Evolutionary conservation across 2,113 vertebrate species (phyloP), one percentile per base, ranked within the genome.

Genomic region (Hydrochoerus hydrochaeris): DNA sequence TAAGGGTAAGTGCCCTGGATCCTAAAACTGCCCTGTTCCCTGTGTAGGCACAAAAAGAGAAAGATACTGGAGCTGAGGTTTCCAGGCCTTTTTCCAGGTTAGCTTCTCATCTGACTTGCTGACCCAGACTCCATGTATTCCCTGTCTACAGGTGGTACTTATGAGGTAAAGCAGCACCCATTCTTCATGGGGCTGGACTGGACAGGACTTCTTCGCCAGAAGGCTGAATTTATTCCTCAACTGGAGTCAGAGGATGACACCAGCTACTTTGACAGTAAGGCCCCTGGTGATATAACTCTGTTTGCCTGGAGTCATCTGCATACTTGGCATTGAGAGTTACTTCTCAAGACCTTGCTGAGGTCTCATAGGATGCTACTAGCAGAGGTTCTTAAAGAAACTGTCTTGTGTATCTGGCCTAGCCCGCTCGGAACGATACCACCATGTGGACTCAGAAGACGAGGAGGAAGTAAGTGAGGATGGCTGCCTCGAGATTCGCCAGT

Each of bases 201-300:
- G 99, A 99, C 99, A 97, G 99, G 99, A 97, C 99, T 99, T 86
- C 99, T 99, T 96, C 99, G 99, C n/a, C 99, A 99, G 98, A 99
- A 99, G 97, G 99, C 99, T 2, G 99, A 99, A 98, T 99, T 99
- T 98, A 99, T 99, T 97, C 99, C 99, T 14, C 99, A 99, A 95
- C 96, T 99, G 97, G 99, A 99, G 98, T 99, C 99, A 1, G 99
- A 99, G 97, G 99, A 99, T 96, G 99, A 99, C 97, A 99, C 99
- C 88, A 99, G 99, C 98, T 99, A 99, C 98, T 99, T 99, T 98
- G 99, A 99, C 98, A 99, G 99, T 99, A 99, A 98, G 99, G 88
- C 69, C 85, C 7, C 49, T 28, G 2, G 7, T 67, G 63, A 57
- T 35, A n/a, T n/a, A n/a, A n/a, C n/a, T 32, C 44, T 60, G 9